A percentile compares a stretch with the other conserved stretches of the same genome.
Conservation (phyloP, 2,797 vertebrate genomes). For the Podargus strigoides region DNA sequence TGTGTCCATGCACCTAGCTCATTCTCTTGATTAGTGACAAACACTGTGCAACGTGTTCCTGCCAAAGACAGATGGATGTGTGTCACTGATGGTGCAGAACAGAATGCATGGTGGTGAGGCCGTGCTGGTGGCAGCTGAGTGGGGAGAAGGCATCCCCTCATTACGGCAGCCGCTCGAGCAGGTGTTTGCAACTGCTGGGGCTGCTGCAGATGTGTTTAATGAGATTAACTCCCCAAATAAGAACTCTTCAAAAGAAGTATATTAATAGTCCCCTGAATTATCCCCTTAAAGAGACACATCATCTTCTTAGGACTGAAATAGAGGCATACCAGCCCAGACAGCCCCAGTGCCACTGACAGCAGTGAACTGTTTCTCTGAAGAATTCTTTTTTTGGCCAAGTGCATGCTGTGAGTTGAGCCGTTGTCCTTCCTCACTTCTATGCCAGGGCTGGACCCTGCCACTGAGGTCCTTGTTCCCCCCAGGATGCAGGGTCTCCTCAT, state of each 20-base stretch:
- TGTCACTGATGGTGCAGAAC: accelerated
- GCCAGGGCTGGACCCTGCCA: background rate
- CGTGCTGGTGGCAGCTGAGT: accelerated
- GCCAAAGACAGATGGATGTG: accelerated
- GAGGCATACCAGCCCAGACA: background rate
- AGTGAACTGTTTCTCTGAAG: background rate
- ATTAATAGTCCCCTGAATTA: background rate
- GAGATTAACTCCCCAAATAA: background rate
- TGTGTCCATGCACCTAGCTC: background rate
- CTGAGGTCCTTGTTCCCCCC: background rate
- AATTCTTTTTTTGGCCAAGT: background rate
- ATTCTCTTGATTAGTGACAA: background rate
- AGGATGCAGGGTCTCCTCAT: accelerated
- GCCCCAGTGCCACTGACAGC: background rate
- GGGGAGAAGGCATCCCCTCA: background rate
- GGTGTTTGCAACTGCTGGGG: background rate
- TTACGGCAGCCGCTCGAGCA: background rate
- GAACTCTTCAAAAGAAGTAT: background rate
- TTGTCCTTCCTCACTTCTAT: background rate
- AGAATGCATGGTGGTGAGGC: accelerated
- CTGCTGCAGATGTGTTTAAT: background rate
- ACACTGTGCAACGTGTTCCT: accelerated
- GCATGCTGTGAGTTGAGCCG: accelerated
- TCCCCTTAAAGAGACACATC: background rate
- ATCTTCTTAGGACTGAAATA: background rate